Percentiles rank a stretch among this genome's conserved stretches.
phyloP scores from a whole-genome alignment of 2,113 vertebrate genomes.

The Xiphorhynchus elegans region DNA sequence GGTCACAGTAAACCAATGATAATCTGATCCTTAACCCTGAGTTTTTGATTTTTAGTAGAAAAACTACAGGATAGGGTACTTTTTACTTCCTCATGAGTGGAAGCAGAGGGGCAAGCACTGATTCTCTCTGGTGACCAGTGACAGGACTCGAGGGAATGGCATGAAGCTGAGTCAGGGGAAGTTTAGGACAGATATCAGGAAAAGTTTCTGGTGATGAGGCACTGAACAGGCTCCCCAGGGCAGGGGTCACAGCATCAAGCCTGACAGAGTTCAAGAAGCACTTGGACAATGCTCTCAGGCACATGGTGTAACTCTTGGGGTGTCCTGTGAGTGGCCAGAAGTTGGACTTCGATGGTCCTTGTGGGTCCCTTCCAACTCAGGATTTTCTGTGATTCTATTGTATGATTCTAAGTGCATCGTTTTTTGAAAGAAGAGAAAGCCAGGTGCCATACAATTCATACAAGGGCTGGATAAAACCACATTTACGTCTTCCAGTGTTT shows the following conservation, averaged over 20 bases:
- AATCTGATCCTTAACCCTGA: neutral
- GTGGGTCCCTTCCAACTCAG: neutral
- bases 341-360: neutral
- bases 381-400: neutral
- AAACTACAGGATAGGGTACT: too few relatives aligned
- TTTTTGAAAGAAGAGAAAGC: neutral
- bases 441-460: neutral
- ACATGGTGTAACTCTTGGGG: neutral
- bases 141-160: rapidly evolving
- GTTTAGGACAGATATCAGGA: neutral
- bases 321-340: neutral
- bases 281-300: neutral
- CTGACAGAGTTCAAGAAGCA: neutral
- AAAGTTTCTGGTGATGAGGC: neutral
- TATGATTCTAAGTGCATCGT: neutral
- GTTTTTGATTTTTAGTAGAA: neutral
- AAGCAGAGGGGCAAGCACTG: neutral
- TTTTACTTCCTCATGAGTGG: neutral
- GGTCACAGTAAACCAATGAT: neutral
- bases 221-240: neutral
- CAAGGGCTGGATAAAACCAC: neutral
- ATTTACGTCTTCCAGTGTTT: neutral
- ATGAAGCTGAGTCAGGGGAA: neutral
- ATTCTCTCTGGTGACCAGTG: neutral
- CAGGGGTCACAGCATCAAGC: neutral